Evolutionary conservation across 2,888 invertebrate genomes (phyloP), one percentile per base, ranked within the genome.

Genomic region (Ceraclea dissimilis): DNA sequence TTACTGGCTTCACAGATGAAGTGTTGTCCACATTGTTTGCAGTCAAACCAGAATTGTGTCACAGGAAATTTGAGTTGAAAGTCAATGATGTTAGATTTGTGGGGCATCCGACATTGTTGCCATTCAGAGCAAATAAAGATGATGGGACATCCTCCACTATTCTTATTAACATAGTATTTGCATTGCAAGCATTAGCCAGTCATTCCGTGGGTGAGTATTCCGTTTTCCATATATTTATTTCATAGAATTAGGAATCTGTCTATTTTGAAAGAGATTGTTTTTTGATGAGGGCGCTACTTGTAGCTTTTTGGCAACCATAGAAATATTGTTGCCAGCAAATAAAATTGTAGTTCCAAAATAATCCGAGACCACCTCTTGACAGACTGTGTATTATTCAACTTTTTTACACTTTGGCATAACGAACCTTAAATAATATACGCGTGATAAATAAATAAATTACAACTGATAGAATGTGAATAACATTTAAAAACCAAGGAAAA

Each of bases 61-160:
- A 91, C 67, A 81, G 87, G 61, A 93, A 93, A 69, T 94, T 97
- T 75, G 95, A 95, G 70, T 75, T 96, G 0, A 95, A 96, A 79
- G 88, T 97, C 0, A 95, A 97, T 72, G 93, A 96, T 78, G 92
- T 96, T 0, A 78, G 95, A 47, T 97, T 97, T 75, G 92, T 97
- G 11, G 93, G 96, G 0, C 95, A 94, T 71, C 96, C 97, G 0
- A 91, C 93, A 1, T 71, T 88, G 21, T 78, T 93, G 51, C 85
- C 85, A 13, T 81, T 85, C 34, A 76, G 84, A 63, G 83, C 82
- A 13, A 81, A 82, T 57, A 82, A 83, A 60, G 83, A 84, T 70
- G 82, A 82, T 63, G 74, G 71, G 49, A 79, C 79, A 0, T 82
- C 85, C 60, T 83, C 85, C n/a, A 82, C 84, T 64, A 86, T 90